Evolutionary conservation across 2,888 invertebrate species (phyloP).

Genomic region (Pyralis farinalis): DNA sequence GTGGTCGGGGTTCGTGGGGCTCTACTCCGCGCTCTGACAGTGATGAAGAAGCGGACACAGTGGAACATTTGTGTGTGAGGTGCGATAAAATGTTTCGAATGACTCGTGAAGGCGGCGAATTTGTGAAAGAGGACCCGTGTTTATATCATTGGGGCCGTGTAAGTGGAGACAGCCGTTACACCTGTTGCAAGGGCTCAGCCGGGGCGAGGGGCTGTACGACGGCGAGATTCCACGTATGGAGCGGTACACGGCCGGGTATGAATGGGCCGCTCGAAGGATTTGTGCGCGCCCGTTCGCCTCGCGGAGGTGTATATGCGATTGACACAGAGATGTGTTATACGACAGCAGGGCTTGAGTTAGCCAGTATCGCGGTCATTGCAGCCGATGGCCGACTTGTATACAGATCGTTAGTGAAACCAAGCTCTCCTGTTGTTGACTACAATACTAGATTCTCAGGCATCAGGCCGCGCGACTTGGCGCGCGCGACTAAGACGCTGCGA

Average conservation of each 20-base stretch:
- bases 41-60: slow-evolving; percentile 79
- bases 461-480: slow-evolving; percentile 79
- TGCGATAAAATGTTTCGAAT: slow-evolving; percentile 88
- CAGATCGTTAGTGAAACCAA: slow-evolving; percentile 92
- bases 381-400: slow-evolving; percentile 88
- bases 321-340: slow-evolving; percentile 99
- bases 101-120: slow-evolving; percentile 86
- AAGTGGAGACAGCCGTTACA: slow-evolving; percentile 77
- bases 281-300: slow-evolving; percentile 79
- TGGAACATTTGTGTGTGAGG: slow-evolving; percentile 85
- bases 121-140: slow-evolving; percentile 88
- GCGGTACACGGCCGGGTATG: slow-evolving; percentile 84
- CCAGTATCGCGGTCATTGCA: slow-evolving; percentile 92
- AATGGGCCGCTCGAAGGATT: slow-evolving; percentile 88
- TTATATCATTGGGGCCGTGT: slow-evolving; percentile 94
- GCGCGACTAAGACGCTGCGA: slow-evolving; percentile 84
- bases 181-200: slow-evolving; percentile 82
- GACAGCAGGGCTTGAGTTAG: slow-evolving; percentile 90
- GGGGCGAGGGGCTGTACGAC: slow-evolving; percentile 83
- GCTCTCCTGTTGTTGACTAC: slow-evolving; percentile 91
- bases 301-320: slow-evolving; percentile 87
- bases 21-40: slow-evolving; percentile 79
- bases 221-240: slow-evolving; percentile 88
- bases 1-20: slow-evolving; percentile 77
- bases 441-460: slow-evolving; percentile 98